Conservation (phyloP, 1,140 invertebrate species). For the Oreohelix idahoensis region DNA sequence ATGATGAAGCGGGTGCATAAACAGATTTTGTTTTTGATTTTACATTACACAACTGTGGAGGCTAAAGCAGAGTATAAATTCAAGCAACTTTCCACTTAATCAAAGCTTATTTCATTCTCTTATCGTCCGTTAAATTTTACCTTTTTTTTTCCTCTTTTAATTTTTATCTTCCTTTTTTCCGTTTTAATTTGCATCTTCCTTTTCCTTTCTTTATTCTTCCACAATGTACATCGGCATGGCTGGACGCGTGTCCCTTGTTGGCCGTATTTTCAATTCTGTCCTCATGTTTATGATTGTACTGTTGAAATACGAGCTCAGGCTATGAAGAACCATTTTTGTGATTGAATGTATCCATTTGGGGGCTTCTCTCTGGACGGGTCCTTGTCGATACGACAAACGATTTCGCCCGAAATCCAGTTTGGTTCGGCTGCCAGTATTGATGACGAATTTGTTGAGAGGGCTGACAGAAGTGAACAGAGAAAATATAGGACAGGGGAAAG, state of each 20-base stretch:
- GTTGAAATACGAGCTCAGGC: background rate
- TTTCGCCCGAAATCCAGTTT: background rate
- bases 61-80: no score
- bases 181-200: background rate
- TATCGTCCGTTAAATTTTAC: no score
- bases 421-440: background rate
- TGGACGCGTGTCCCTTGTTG: background rate
- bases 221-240: background rate
- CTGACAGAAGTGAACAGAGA: background rate
- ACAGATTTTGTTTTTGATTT: no score
- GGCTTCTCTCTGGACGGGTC: background rate
- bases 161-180: no score
- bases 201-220: background rate
- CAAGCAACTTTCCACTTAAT: no score
- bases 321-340: background rate
- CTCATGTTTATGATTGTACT: background rate
- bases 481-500: background rate
- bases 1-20: no score
- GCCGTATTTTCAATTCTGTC: background rate
- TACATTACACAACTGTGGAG: no score
- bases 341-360: constrained; percentile 4
- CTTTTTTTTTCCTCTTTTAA: no score
- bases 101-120: no score
- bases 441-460: background rate
- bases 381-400: constrained; percentile 1